These are phyloP conservation scores for Pterobdella sp. DNA, from an alignment of 2,888 invertebrate genomes.

Conservation along the genomic window DNA sequence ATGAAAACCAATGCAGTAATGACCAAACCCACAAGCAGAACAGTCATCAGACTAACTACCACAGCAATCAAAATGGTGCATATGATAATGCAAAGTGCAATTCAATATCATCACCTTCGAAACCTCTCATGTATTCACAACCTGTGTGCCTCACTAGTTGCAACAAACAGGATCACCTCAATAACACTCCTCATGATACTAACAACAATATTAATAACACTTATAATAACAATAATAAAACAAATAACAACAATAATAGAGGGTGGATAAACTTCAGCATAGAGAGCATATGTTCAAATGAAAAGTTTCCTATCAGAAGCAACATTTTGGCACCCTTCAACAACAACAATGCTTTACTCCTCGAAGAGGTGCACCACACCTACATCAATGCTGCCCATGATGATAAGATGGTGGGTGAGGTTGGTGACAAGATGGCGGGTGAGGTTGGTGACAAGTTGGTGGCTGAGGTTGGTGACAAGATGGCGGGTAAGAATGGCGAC, in stretches of 20 bases:
- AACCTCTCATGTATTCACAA: not conserved
- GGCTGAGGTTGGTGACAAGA: too few relatives aligned
- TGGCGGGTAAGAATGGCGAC: not conserved
- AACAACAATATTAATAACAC: slow-evolving; percentile 7
- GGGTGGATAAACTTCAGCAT: slow-evolving; percentile 19
- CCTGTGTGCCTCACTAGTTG: not conserved
- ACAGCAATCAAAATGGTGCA: not conserved
- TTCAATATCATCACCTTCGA: not conserved
- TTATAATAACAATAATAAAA: slow-evolving; percentile 7
- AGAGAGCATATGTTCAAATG: slow-evolving; percentile 14
- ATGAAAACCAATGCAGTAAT: not conserved
- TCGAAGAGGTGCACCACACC: too few relatives aligned
- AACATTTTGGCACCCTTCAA: too few relatives aligned
- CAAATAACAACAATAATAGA: not conserved
- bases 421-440: too few relatives aligned
- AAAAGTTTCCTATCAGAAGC: not conserved
- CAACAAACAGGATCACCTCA: not conserved
- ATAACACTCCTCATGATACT: not conserved
- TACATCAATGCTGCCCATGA: too few relatives aligned
- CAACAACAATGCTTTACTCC: not conserved
- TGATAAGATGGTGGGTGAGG: too few relatives aligned
- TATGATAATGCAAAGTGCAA: too few relatives aligned
- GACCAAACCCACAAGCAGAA: not conserved
- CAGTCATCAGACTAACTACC: not conserved
- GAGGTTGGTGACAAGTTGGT: too few relatives aligned